phyloP scores from a whole-genome alignment of 2,113 vertebrate species.

The Mormyrus iriodes region DNA sequence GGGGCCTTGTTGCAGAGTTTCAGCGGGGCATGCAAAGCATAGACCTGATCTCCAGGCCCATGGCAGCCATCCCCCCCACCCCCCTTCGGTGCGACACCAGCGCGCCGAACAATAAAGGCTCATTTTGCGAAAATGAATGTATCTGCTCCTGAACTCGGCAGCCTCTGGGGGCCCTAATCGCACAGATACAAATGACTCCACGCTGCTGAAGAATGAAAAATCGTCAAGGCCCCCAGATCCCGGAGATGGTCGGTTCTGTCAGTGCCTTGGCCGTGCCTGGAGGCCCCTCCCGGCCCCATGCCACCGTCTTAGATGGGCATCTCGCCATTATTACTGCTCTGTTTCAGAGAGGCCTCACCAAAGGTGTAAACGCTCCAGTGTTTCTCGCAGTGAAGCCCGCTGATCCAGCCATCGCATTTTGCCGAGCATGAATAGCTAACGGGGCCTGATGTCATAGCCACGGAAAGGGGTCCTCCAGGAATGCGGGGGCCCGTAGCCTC shows the following conservation, averaged over 20 bases:
- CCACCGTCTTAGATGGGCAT: slow-evolving; percentile 20
- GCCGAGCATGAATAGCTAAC: slow-evolving; percentile 33
- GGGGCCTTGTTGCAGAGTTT: slow-evolving; percentile 12
- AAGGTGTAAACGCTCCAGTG: slow-evolving; percentile 21
- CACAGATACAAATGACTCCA: slow-evolving; percentile 41
- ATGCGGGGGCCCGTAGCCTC: background rate
- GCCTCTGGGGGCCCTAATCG: slow-evolving; percentile 27
- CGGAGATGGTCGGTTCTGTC: slow-evolving; percentile 19
- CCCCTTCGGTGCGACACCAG: background rate
- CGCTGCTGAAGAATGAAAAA: slow-evolving; percentile 25
- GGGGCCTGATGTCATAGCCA: slow-evolving; percentile 17
- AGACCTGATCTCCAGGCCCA: background rate
- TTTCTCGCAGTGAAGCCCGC: slow-evolving; percentile 23
- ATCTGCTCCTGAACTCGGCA: slow-evolving; percentile 33
- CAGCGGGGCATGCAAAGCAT: background rate
- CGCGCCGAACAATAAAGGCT: slow-evolving; percentile 29
- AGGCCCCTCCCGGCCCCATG: background rate
- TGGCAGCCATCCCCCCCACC: background rate
- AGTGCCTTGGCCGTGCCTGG: background rate
- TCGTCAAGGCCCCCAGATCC: slow-evolving; percentile 18
- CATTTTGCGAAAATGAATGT: slow-evolving; percentile 35
- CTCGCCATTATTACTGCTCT: slow-evolving; percentile 18
- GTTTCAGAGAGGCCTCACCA: background rate
- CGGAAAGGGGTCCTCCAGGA: slow-evolving; percentile 26
- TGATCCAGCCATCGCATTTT: slow-evolving; percentile 28